phyloP scores from a whole-genome alignment of 2,797 vertebrate genomes.

The Paratrypauchen microcephalus region DNA sequence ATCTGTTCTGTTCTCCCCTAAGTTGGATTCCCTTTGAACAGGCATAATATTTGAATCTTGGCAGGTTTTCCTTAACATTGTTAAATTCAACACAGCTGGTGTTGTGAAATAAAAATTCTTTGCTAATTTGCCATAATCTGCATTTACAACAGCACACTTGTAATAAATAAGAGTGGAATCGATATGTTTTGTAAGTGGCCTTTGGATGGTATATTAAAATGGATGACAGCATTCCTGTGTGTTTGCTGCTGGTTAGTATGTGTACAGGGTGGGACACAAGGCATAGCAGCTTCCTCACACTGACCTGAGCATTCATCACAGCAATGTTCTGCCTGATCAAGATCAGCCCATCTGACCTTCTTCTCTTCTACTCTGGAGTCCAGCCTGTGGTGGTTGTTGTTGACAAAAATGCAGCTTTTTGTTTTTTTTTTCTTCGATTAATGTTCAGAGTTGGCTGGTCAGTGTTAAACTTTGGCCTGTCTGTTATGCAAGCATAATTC shows the following conservation, averaged over 20 bases:
- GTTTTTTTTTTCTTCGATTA: neutral
- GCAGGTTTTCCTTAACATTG: no score
- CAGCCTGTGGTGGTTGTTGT: neutral
- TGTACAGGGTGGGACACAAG: neutral
- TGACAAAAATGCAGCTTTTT: neutral
- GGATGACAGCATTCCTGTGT: neutral
- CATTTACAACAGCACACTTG: neutral
- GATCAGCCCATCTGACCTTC: slow-evolving; percentile 1
- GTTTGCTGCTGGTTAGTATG: neutral
- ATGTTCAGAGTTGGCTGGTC: no score
- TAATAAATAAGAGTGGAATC: slow-evolving; percentile 2
- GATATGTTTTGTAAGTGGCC: neutral
- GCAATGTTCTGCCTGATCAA: slow-evolving; percentile 1
- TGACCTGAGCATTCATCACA: slow-evolving; percentile 8
- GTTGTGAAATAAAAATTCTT: neutral
- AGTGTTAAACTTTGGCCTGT: no score
- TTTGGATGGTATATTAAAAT: neutral
- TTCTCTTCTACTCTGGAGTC: neutral
- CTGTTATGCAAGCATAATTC: no score
- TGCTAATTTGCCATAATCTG: neutral
- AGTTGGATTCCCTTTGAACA: neutral
- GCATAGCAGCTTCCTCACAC: neutral
- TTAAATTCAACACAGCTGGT: neutral
- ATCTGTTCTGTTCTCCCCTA: no score
- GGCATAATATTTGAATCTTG: neutral